Base-by-base conservation (phyloP, 2,888 invertebrate genomes). In the Dolichopus griseipennis region DNA sequence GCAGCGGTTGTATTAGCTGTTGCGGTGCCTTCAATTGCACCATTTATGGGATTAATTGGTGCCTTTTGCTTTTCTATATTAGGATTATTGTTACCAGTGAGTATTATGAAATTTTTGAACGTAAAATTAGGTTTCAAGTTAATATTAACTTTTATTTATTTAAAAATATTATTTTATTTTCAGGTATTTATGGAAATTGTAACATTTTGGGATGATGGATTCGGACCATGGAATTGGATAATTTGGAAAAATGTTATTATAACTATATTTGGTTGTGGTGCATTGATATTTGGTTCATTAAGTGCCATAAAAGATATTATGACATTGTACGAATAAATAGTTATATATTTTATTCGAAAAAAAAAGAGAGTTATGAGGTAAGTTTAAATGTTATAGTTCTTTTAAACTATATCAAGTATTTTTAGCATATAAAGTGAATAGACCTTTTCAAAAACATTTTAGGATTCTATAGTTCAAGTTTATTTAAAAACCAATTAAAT, bases 51-150 rank as follows among this genome's bases (percentile, higher is more conserved):
- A 9, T 85, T 97, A 65, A 95, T 97, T 72, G 97, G 97, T 72
- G 95, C 96, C 64, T 90, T 96, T 77, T 95, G 95, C 77, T 94
- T 95, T 79, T 94, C 95, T 10, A 90, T 94, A 72, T 86, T 97
- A 27, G 96, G 96, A 20, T 87, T 97, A 52, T 87, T 96, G 68
- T 88, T 92, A 66, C 97, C 97, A 1, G 92, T 81, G 74, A 77
- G 77, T 76, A 21, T 88, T 2, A n/a, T 15, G n/a, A 18, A 15
- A 34, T 27, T 4, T 27, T 27, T 27, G 5, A 27, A 27, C n/a
- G n/a, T n/a, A 33, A 66, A 1, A 21, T 22, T 9, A 1, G 7
- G 18, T 20, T 41, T 37, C 61, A 65, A 64, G n/a, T 67, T 18
- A n/a, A 27, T 10, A 5, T 37, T 37, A 10, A 65, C 10, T 37